These are phyloP conservation scores for Adelosebastes latens DNA, from an alignment of 2,797 vertebrate genomes.

Conservation along the genomic window DNA sequence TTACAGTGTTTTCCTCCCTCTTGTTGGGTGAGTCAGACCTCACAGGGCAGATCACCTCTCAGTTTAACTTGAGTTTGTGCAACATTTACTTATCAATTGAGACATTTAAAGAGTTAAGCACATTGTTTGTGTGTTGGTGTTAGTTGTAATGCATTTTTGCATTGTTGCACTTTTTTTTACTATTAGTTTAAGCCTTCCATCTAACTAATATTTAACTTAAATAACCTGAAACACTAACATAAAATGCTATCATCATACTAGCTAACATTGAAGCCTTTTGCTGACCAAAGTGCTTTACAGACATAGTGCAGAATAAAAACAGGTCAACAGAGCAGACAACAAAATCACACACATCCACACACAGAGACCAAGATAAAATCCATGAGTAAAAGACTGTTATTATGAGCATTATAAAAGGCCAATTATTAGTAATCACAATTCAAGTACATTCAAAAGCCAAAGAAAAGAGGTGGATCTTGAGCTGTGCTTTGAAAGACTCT, in stretches of 20 bases:
- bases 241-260: not conserved
- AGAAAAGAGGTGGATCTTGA: too few species aligned
- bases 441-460: too few species aligned
- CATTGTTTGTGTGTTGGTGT: not conserved
- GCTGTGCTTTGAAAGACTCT: too few species aligned
- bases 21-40: constrained; percentile 35
- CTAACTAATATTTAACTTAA: not conserved
- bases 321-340: too few species aligned
- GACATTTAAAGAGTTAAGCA: not conserved
- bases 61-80: not conserved
- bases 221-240: not conserved
- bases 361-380: too few species aligned
- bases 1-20: constrained; percentile 21
- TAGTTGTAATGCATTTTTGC: not conserved
- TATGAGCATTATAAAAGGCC: too few species aligned
- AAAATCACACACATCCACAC: too few species aligned
- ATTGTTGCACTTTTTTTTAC: not conserved
- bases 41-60: not conserved
- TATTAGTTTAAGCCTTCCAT: not conserved
- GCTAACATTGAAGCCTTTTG: constrained; percentile 4
- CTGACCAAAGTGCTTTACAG: too few species aligned
- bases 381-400: too few species aligned
- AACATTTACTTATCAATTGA: not conserved
- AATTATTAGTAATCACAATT: too few species aligned
- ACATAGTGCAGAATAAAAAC: too few species aligned